Conservation (phyloP, 2,797 vertebrate species). For the Bovichtus diacanthus region DNA sequence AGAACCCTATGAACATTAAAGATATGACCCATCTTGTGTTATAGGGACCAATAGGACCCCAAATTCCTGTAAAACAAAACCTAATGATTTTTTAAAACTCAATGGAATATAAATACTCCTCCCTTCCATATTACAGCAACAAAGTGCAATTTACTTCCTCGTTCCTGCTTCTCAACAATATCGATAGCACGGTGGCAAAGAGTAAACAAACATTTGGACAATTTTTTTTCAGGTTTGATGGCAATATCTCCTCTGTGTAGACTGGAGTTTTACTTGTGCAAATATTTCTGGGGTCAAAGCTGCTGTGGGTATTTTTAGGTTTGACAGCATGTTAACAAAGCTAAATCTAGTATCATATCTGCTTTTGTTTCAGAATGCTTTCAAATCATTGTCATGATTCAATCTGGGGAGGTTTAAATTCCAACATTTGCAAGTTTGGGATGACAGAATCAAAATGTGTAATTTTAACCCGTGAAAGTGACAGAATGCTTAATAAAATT, state of each 20-base stretch:
- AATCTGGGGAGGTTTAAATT: not conserved
- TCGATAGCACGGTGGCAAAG: constrained; percentile 46
- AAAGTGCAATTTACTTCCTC: constrained; percentile 15
- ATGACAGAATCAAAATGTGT: not conserved
- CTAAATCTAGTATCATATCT: not conserved
- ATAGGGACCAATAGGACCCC: constrained; percentile 1
- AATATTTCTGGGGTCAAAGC: constrained; percentile 38
- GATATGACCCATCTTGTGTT: constrained; percentile 6
- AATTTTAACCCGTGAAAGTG: not conserved
- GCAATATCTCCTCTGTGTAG: constrained; percentile 42
- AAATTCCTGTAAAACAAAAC: not conserved
- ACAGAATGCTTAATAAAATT: not conserved
- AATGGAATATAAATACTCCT: too few species aligned
- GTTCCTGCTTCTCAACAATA: constrained; percentile 8
- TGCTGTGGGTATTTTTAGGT: not conserved
- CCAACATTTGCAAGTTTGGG: not conserved
- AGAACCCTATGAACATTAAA: constrained; percentile 27
- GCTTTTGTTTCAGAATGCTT: not conserved
- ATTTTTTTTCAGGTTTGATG: constrained; percentile 34
- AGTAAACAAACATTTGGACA: constrained; percentile 50
- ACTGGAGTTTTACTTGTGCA: constrained; percentile 51
- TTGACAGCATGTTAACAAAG: not conserved
- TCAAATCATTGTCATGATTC: not conserved
- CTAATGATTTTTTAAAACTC: too few species aligned
- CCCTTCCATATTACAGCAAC: constrained; percentile 2